These are phyloP conservation scores for Bradysia coprophila DNA, from an alignment of 1,140 invertebrate genomes.

Conservation along the genomic window DNA sequence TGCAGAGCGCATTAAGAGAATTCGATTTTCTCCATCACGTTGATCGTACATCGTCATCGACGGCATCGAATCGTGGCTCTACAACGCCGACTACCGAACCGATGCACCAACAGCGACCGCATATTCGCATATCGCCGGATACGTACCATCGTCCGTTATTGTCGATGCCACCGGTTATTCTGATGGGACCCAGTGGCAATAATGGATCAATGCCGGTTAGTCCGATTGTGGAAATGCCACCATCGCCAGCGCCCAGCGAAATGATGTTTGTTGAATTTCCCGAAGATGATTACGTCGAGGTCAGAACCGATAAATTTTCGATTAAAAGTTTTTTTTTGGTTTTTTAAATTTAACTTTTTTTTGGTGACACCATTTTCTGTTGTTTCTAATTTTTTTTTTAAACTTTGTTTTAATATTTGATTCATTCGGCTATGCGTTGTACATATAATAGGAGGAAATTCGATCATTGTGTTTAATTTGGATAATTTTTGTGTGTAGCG, in stretches of 20 bases:
- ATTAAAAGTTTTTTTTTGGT: conserved; percentile 7
- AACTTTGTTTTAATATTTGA: conserved; percentile 1
- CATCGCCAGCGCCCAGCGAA: conserved; percentile 10
- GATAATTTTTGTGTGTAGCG: no score
- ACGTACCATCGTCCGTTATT: conserved; percentile 22
- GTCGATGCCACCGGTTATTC: conserved; percentile 19
- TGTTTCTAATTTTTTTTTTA: conserved; percentile 4
- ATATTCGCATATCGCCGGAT: conserved; percentile 4
- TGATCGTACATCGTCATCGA: conserved; percentile 12
- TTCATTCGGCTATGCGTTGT: no score
- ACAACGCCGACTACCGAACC: conserved; percentile 7
- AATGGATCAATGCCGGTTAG: conserved; percentile 4
- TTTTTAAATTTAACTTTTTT: conserved; percentile 3
- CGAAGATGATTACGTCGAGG: conserved; percentile 49
- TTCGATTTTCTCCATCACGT: conserved; percentile 66
- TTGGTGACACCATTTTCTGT: background rate
- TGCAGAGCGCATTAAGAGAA: conserved; percentile 63
- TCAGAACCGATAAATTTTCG: conserved; percentile 6
- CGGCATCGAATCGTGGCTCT: no score
- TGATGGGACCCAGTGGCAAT: conserved; percentile 14
- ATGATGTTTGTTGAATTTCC: conserved; percentile 34
- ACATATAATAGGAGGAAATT: no score
- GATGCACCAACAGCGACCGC: conserved; percentile 1
- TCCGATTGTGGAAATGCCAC: conserved; percentile 14
- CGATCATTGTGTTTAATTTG: no score